Percentiles rank a stretch among this genome's conserved stretches.
These are phyloP conservation scores for Atractosteus spatula DNA, from an alignment of 2,113 vertebrate genomes.

Conservation along the genomic window DNA sequence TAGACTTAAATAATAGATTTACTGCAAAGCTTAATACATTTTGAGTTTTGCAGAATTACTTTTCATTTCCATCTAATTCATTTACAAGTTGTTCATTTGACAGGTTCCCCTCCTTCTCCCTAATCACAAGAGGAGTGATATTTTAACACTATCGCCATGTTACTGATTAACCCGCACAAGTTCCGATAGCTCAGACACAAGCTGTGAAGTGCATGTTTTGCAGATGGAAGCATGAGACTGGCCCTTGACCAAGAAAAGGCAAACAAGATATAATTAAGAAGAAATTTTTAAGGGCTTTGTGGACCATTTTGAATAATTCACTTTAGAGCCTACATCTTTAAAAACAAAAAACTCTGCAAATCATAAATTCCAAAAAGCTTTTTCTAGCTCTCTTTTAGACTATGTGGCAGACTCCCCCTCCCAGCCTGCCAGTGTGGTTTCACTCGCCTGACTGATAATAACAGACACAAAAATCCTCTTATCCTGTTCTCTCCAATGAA, in stretches of 20 bases:
- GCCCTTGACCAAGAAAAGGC: not conserved
- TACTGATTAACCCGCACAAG: conserved; percentile 23
- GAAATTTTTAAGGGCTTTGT: too few species aligned
- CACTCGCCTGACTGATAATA: conserved; percentile 81
- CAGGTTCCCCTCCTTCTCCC: not conserved
- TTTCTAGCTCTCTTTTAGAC: conserved; percentile 54
- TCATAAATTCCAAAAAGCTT: conserved; percentile 50
- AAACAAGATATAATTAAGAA: not conserved
- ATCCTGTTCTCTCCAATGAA: conserved; percentile 64
- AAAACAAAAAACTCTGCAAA: conserved; percentile 49
- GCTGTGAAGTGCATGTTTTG: conserved; percentile 3
- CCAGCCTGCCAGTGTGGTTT: conserved; percentile 71
- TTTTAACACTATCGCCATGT: not conserved
- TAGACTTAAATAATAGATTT: too few species aligned
- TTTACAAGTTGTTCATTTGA: too few species aligned
- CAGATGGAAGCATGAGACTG: not conserved
- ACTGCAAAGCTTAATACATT: too few species aligned
- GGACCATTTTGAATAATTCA: too few species aligned
- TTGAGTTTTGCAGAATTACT: too few species aligned
- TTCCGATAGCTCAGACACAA: conserved; percentile 9
- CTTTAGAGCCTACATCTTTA: conserved; percentile 27
- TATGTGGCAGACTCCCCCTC: conserved; percentile 40
- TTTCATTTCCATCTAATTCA: too few species aligned
- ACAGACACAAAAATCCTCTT: conserved; percentile 71
- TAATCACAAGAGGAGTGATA: not conserved